Base-by-base conservation (phyloP, 2,797 vertebrate genomes). In the Epinephelus malabaricus region DNA sequence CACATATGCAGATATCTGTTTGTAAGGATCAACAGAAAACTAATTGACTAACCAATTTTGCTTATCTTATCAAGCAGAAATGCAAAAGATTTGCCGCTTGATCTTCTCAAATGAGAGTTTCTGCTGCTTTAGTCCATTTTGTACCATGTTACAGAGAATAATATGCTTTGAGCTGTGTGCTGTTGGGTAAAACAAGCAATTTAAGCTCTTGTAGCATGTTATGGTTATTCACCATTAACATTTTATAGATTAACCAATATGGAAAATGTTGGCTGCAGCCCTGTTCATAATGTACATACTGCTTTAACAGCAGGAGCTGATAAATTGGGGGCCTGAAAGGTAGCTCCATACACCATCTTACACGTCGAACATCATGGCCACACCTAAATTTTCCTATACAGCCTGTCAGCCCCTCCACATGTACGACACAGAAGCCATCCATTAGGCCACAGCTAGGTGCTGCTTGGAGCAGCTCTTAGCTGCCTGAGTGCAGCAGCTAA, bases 371-470 rank as follows among this genome's bases (percentile, higher is more conserved):
- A 76, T 76, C 53, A 45, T 4, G 17, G 49, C 58, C 69, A 64
- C 78, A 80, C 73, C 74, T 70, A 43, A 34, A 49, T 67, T 67
- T 90, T 89, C 68, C 79, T 76, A 83, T 79, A 86, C 80, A 88
- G 61, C 73, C 76, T 88, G 86, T 83, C 83, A 87, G 53, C 27
- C 51, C 17, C 46, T 69, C 25, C 56, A 34, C 81, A 73, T 49
- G 49, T 59, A 65, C 11, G 46, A 45, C 70, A 61, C 9, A n/a
- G 76, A 47, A 49, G 38, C 25, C 78, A 54, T 92, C 84, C 82
- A 89, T 91, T 86, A 87, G 75, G 51, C 77, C 43, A 8, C 15
- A 4, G 30, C 51, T 40, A 69, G 79, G 69, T 71, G 60, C 67
- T 13, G 70, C 74, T 46, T 34, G 4, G 55, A 84, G 69, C 78